Conservation (phyloP, 2,888 invertebrate genomes). For the Pollenia griseotomentosa region DNA sequence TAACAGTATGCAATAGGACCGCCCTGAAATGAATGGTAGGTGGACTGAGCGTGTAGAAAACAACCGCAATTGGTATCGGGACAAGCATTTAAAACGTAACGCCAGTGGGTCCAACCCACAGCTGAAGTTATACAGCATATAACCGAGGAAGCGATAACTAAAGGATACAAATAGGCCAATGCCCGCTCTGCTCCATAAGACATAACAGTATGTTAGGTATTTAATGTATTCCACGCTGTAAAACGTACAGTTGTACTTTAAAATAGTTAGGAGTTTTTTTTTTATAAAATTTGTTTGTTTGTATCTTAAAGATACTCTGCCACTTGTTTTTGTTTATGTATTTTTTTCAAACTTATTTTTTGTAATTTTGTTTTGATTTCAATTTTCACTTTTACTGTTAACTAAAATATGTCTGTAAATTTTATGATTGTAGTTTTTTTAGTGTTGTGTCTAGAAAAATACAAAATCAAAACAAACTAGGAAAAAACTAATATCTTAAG, state of each 20-base stretch:
- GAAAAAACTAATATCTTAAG: conserved; percentile 34
- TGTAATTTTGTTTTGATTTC: conserved; percentile 45
- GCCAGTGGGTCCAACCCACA: conserved; percentile 89
- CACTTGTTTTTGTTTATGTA: not conserved
- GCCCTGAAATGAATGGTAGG: conserved; percentile 87
- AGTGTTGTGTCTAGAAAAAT: conserved; percentile 42
- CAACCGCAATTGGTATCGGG: conserved; percentile 89
- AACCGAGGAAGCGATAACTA: conserved; percentile 80
- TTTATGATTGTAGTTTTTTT: conserved; percentile 34
- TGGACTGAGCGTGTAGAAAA: conserved; percentile 87
- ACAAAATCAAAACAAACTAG: conserved; percentile 66
- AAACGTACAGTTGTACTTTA: conserved; percentile 63
- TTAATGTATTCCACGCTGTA: not conserved
- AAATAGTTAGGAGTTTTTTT: not conserved
- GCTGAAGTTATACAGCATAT: conserved; percentile 84
- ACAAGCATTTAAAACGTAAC: conserved; percentile 87
- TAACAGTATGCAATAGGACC: conserved; percentile 88
- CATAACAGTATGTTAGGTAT: conserved; percentile 76
- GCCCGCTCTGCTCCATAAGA: conserved; percentile 81
- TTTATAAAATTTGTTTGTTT: not conserved
- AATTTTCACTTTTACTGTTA: conserved; percentile 59
- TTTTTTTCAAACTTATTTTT: conserved; percentile 42
- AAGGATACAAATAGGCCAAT: conserved; percentile 82
- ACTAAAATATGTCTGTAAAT: conserved; percentile 17
- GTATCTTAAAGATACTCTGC: conserved; percentile 50